A percentile compares a stretch with the other conserved stretches of the same genome.
phyloP scores from a whole-genome alignment of 2,113 vertebrate species.

The Lonchura striata region DNA sequence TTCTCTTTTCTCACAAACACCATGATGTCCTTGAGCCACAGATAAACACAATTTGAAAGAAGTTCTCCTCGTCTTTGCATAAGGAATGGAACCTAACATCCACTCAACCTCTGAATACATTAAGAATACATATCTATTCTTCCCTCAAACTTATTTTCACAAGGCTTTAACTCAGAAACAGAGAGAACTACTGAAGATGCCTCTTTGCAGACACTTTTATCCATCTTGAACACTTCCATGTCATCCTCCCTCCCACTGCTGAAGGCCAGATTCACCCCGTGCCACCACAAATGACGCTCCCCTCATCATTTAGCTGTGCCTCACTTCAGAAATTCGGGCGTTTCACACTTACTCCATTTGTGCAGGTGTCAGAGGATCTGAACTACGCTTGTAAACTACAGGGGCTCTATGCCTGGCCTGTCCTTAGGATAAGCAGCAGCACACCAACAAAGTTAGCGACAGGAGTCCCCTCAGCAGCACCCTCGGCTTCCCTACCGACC shows the following conservation, averaged over 20 bases:
- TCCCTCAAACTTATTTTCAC: not conserved
- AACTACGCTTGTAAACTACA: accelerated
- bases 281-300: not conserved
- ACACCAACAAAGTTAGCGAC: not conserved
- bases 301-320: too few relatives aligned
- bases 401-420: not conserved
- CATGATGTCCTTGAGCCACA: not conserved
- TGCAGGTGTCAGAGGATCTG: not conserved
- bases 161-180: not conserved
- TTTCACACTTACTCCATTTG: not conserved
- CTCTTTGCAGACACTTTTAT: not conserved
- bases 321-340: accelerated
- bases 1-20: not conserved
- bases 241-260: not conserved
- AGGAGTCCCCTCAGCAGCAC: not conserved
- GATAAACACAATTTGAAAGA: not conserved
- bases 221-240: accelerated
- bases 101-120: not conserved
- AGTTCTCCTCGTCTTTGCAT: not conserved
- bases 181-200: not conserved
- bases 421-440: not conserved
- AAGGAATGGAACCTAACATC: not conserved
- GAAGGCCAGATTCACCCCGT: not conserved
- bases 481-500: not conserved
- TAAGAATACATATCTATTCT: not conserved